phyloP scores from a whole-genome alignment of 2,797 vertebrate genomes.

The Sparus aurata region DNA sequence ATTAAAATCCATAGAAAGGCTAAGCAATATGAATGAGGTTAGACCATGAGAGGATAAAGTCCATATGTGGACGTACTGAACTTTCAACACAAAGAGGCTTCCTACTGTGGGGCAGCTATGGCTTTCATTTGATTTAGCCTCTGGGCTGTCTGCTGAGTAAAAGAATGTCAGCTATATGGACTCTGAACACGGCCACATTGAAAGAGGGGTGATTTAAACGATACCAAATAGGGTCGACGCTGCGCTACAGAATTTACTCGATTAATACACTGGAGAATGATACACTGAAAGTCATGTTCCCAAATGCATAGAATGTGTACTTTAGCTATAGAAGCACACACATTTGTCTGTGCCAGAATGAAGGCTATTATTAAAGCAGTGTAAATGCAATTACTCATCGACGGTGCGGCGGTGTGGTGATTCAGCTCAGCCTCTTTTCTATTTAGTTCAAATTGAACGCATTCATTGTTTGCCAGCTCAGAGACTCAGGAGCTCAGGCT shows the following conservation, averaged over 20 bases:
- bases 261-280: background rate
- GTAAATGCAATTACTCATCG: conserved; percentile 27
- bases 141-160: conserved; percentile 27
- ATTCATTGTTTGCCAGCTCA: conserved; percentile 16
- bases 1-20: conserved; percentile 20
- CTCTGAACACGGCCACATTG: conserved; percentile 25
- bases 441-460: conserved; percentile 24
- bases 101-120: conserved; percentile 3
- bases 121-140: conserved; percentile 20
- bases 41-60: conserved; percentile 31
- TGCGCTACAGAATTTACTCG: conserved; percentile 7
- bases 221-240: background rate
- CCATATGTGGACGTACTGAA: background rate
- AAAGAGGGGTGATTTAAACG: conserved; percentile 3
- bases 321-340: background rate
- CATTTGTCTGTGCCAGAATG: background rate
- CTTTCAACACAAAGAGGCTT: conserved; percentile 27
- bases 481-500: background rate
- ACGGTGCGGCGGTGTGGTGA: background rate
- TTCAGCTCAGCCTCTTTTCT: conserved; percentile 9
- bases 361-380: conserved; percentile 18
- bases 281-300: background rate
- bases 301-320: background rate
- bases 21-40: conserved; percentile 26
- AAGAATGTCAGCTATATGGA: conserved; percentile 26